Evolutionary conservation across 2,797 vertebrate species (phyloP).

Genomic region (Cuculus canorus): DNA sequence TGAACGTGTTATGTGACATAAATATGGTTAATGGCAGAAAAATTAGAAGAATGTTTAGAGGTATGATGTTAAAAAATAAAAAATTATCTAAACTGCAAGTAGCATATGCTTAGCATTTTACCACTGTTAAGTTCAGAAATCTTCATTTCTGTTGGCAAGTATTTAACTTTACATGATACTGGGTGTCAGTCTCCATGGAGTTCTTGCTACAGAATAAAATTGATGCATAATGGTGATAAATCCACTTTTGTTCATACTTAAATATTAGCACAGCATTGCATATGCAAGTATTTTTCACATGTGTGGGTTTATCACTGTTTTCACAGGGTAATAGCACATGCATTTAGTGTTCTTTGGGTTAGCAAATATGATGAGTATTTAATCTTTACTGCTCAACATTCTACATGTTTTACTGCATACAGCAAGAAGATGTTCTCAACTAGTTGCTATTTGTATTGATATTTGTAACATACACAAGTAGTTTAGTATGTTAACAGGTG

Average conservation of each 20-base stretch:
- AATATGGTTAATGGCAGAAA: slow-evolving; percentile 34
- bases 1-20: not conserved
- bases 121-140: not conserved
- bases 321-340: not conserved
- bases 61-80: slow-evolving; percentile 2
- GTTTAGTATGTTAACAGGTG: slow-evolving; percentile 60
- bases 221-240: not conserved
- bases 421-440: slow-evolving; percentile 35
- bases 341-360: not conserved
- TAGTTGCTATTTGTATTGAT: slow-evolving; percentile 55
- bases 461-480: slow-evolving; percentile 50
- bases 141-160: not conserved
- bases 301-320: not conserved
- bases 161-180: not conserved
- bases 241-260: not conserved
- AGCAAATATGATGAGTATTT: not conserved
- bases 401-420: not conserved
- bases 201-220: not conserved
- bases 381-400: not conserved
- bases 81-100: slow-evolving; percentile 4
- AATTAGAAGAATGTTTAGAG: slow-evolving; percentile 41
- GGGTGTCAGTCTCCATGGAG: not conserved
- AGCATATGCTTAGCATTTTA: not conserved
- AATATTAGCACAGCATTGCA: not conserved
- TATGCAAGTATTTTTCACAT: not conserved